These are phyloP conservation scores for Hololepta plana DNA, from an alignment of 2,888 invertebrate species.

Conservation along the genomic window DNA sequence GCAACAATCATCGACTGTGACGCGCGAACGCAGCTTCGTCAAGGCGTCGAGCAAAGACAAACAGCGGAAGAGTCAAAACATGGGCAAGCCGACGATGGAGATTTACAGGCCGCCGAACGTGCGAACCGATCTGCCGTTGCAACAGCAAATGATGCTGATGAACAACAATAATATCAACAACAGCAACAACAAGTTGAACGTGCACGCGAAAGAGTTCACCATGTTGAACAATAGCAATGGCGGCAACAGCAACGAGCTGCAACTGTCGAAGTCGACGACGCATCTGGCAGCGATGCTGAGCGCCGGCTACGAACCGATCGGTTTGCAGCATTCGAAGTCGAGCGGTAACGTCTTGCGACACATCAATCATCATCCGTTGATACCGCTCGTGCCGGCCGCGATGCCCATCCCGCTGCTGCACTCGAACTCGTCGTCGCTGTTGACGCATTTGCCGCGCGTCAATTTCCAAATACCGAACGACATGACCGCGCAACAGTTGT, in stretches of 20 bases:
- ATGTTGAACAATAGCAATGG: too few species aligned
- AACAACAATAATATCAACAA: too few species aligned
- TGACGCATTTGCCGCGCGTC: slow-evolving; percentile 41
- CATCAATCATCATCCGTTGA: slow-evolving; percentile 14
- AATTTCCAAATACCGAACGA: slow-evolving; percentile 35
- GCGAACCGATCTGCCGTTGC: slow-evolving; percentile 19
- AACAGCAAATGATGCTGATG: too few species aligned
- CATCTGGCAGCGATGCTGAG: slow-evolving; percentile 17
- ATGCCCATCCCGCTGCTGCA: slow-evolving; percentile 28
- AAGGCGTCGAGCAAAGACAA: slow-evolving; percentile 32
- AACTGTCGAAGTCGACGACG: slow-evolving; percentile 22
- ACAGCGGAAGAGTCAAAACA: slow-evolving; percentile 50
- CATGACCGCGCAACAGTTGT: slow-evolving; percentile 31
- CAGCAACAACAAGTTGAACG: slow-evolving; percentile 53
- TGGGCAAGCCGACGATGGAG: slow-evolving; percentile 70
- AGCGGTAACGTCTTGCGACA: slow-evolving; percentile 53
- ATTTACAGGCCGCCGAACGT: slow-evolving; percentile 70
- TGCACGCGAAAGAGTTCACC: slow-evolving; percentile 80
- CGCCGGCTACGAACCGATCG: slow-evolving; percentile 12
- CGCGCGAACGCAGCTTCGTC: slow-evolving; percentile 53
- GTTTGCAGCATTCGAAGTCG: slow-evolving; percentile 30
- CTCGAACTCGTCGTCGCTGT: slow-evolving; percentile 43
- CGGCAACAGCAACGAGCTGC: slow-evolving; percentile 30
- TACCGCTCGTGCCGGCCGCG: slow-evolving; percentile 18
- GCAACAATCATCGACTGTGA: slow-evolving; percentile 28